Conservation (phyloP, 2,797 vertebrate species). For the Cossypha caffra region DNA sequence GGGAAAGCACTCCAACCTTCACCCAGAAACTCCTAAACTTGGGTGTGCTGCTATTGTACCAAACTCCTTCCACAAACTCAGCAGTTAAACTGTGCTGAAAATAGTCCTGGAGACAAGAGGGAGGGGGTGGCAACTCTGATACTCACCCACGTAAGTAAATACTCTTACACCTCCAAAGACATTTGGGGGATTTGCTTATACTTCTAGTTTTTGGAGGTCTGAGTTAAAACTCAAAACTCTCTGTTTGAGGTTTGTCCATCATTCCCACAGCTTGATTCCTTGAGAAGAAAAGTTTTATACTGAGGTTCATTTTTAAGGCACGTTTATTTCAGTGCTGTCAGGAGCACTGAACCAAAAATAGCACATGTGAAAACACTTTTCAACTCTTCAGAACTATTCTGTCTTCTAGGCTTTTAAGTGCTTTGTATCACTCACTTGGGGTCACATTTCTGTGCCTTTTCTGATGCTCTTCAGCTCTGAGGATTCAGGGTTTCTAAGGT, state of each 20-base stretch:
- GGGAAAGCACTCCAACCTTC: rapidly evolving
- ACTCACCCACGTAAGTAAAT: neutral
- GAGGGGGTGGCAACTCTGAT: neutral
- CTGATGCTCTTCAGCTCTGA: neutral
- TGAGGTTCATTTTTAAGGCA: neutral
- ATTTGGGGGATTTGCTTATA: neutral
- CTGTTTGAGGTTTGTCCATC: neutral
- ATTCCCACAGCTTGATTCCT: neutral
- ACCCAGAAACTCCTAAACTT: neutral
- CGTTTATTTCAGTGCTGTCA: neutral
- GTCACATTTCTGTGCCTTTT: neutral
- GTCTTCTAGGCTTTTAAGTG: neutral
- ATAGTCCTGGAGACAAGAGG: neutral
- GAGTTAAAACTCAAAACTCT: neutral
- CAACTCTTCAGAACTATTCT: neutral
- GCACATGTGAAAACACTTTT: neutral
- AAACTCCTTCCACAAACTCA: neutral
- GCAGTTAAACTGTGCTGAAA: neutral
- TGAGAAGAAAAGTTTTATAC: neutral
- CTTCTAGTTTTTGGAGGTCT: neutral
- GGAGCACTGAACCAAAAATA: neutral
- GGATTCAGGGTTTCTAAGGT: neutral
- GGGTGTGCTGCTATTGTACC: neutral
- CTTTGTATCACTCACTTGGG: neutral
- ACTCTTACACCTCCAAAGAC: neutral